phyloP scores from a whole-genome alignment of 1,140 invertebrate genomes.

The Drosophila virilis region DNA sequence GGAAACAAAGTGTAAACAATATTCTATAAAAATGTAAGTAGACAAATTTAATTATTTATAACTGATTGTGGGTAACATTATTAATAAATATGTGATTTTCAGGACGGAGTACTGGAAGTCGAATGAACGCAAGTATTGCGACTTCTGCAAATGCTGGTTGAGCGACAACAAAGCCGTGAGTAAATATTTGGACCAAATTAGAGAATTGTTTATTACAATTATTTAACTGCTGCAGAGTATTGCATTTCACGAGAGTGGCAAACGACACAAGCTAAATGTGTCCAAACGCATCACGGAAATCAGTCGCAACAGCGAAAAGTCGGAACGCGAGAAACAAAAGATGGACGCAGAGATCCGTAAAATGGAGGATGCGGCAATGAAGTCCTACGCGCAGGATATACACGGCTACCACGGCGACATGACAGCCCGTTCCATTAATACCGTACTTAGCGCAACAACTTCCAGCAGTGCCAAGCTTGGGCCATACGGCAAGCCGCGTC shows the following conservation, averaged over 20 bases:
- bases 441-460: slow-evolving; percentile 53
- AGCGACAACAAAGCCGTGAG: slow-evolving; percentile 97
- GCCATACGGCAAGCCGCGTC: slow-evolving; percentile 26
- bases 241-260: slow-evolving; percentile 97
- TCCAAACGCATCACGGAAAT: slow-evolving; percentile 94
- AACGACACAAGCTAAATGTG: slow-evolving; percentile 97
- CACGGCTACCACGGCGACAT: slow-evolving; percentile 87
- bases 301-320: slow-evolving; percentile 91
- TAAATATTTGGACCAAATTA: neutral
- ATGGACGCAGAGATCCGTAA: slow-evolving; percentile 92
- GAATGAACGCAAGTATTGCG: slow-evolving; percentile 96
- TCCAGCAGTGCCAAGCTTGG: slow-evolving; percentile 8
- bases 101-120: slow-evolving; percentile 99
- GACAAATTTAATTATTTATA: neutral
- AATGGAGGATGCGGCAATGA: slow-evolving; percentile 95
- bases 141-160: slow-evolving; percentile 99
- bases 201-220: slow-evolving; percentile 7
- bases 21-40: slow-evolving; percentile 10
- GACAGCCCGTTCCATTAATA: slow-evolving; percentile 86
- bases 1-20: slow-evolving; percentile 46
- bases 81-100: slow-evolving; percentile 51
- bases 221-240: slow-evolving; percentile 88
- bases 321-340: slow-evolving; percentile 91
- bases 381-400: slow-evolving; percentile 91
- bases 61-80: neutral